Evolutionary conservation across 2,113 vertebrate genomes (phyloP), one percentile per base, ranked within the genome.

Genomic region (Sardina pilchardus): DNA sequence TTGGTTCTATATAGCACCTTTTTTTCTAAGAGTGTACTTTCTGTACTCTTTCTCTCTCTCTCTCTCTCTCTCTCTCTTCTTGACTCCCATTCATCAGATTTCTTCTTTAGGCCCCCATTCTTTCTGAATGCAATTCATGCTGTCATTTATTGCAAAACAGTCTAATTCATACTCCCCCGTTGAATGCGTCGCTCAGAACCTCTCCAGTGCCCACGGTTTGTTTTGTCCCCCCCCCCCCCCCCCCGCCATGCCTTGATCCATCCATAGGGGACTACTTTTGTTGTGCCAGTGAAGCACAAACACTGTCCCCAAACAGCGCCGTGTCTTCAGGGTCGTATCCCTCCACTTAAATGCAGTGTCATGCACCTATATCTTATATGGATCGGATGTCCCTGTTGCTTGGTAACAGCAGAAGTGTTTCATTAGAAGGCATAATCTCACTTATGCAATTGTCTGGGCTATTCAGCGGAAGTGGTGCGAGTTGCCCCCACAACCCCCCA

Each of bases 341-440:
- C 17, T 78, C 44, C 47, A 78, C 34, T 44, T 81, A 63, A 53
- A 81, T 24, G 59, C 50, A 59, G 39, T 87, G 85, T 85, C 81
- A 82, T 84, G 85, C 50, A 82, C 80, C 30, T 75, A 48, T 48
- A 14, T 83, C 34, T 42, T 88, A 81, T 47, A 67, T 63, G 17
- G 85, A 81, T 85, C 67, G 50, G 86, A 30, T 59, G 71, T 30
- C 50, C 82, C 53, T 80, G 87, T 90, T 90, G 87, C 89, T 56
- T 81, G 85, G 89, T 86, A 90, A 90, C 89, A 87, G 82, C 87
- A 81, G 30, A 75, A 75, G 71, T 78, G 71, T 78, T 78, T 81
- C 84, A 19, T 83, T 87, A 78, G 71, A 78, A 78, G 71, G 71
- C 39, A 86, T 80, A 36, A 34, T 34, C 71, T 78, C 71, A 34